phyloP scores from a whole-genome alignment of 1,140 invertebrate genomes.

The Saccostrea glomerata region DNA sequence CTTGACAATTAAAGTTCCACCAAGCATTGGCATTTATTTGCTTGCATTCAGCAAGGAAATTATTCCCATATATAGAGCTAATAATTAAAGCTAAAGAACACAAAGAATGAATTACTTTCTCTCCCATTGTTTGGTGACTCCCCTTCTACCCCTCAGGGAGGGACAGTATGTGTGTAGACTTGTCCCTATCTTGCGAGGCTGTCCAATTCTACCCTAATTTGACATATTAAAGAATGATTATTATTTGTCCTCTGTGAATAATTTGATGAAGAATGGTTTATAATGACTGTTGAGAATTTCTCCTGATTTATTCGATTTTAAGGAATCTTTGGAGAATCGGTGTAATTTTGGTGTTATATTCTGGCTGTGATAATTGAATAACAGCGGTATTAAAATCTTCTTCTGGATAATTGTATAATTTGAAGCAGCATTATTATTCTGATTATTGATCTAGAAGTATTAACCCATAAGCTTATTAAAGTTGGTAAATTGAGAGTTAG shows the following conservation, averaged over 20 bases:
- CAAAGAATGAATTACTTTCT: slow-evolving; percentile 18
- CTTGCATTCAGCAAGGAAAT: slow-evolving; percentile 8
- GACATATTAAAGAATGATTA: background rate
- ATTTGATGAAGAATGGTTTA: background rate
- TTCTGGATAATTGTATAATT: background rate
- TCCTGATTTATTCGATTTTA: background rate
- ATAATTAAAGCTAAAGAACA: background rate
- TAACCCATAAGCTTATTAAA: background rate
- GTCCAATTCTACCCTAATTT: background rate
- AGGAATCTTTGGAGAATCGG: background rate
- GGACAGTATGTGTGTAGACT: background rate
- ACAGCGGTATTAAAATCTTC: background rate
- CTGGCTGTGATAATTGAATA: background rate
- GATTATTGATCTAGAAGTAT: background rate
- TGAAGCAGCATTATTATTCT: background rate
- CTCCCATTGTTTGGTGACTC: background rate
- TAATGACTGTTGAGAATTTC: background rate
- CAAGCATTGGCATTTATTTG: background rate
- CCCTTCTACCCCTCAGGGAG: background rate
- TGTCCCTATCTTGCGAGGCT: background rate
- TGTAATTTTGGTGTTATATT: background rate
- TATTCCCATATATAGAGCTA: slow-evolving; percentile 9
- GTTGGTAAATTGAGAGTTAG: background rate
- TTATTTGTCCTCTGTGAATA: background rate
- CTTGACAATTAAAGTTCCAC: slow-evolving; percentile 17